These are phyloP conservation scores for Sitobion miscanthi DNA, from an alignment of 1,140 invertebrate genomes.

Conservation along the genomic window DNA sequence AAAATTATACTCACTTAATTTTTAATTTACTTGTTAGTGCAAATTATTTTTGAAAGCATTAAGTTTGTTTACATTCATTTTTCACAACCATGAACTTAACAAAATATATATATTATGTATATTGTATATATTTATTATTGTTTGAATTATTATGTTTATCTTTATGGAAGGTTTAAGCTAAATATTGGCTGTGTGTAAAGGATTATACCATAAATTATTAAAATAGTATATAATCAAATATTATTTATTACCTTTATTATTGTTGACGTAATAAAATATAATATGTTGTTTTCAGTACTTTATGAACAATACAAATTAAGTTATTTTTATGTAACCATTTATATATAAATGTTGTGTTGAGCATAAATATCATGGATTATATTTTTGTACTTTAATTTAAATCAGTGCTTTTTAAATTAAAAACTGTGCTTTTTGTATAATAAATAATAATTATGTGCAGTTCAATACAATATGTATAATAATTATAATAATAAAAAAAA, in stretches of 20 bases:
- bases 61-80: too few relatives aligned
- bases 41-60: neutral
- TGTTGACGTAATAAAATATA: neutral
- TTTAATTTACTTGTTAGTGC: neutral
- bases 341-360: neutral
- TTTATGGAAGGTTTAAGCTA: neutral
- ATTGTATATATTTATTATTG: neutral
- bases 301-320: neutral
- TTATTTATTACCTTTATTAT: neutral
- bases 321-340: neutral
- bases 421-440: constrained; percentile 7
- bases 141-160: neutral
- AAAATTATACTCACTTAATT: constrained; percentile 5
- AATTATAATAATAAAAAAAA: neutral
- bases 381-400: constrained; percentile 36
- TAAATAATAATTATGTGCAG: constrained; percentile 8
- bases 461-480: neutral
- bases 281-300: neutral
- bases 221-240: neutral
- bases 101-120: neutral
- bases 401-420: constrained; percentile 20
- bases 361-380: neutral
- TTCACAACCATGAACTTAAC: too few relatives aligned
- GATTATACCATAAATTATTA: neutral
- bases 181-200: neutral